Conservation (phyloP, 2,888 invertebrate genomes). For the Chymomyza caudatula region DNA sequence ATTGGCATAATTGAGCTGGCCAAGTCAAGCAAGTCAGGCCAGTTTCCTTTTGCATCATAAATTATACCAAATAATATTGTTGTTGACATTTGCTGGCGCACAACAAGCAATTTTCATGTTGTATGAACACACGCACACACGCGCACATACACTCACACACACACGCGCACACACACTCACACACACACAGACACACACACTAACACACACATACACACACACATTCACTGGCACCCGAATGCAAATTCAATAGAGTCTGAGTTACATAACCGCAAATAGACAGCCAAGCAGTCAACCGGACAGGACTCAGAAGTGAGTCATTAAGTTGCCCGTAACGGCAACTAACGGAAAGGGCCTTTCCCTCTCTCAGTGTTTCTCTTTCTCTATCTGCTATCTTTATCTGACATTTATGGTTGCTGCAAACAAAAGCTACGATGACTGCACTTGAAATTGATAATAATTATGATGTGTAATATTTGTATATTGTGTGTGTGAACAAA, state of each 20-base stretch:
- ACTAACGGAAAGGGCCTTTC: not conserved
- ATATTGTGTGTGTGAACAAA: conserved; percentile 25
- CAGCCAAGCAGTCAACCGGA: conserved; percentile 36
- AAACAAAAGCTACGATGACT: conserved; percentile 65
- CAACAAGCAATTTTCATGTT: conserved; percentile 32
- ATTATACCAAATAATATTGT: conserved; percentile 37
- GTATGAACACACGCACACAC: not conserved
- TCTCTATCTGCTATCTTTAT: conserved; percentile 3
- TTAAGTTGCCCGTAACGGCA: conserved; percentile 37
- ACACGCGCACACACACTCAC: conserved; percentile 16
- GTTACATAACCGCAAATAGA: conserved; percentile 66
- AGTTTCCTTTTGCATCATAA: conserved; percentile 20
- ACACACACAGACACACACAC: conserved; percentile 14
- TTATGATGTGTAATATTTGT: conserved; percentile 63
- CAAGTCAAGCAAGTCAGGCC: not conserved
- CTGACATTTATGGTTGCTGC: conserved; percentile 66
- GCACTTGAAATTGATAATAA: conserved; percentile 66
- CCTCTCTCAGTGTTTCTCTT: not conserved
- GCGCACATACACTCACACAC: conserved; percentile 6
- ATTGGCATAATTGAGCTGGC: not conserved
- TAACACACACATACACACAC: conserved; percentile 6
- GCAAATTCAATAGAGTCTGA: conserved; percentile 57
- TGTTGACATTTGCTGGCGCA: conserved; percentile 9
- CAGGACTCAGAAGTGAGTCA: conserved; percentile 51
- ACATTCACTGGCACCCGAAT: conserved; percentile 20